These are phyloP conservation scores for Brachionus rubens DNA, from an alignment of 1,140 invertebrate species.

Conservation along the genomic window DNA sequence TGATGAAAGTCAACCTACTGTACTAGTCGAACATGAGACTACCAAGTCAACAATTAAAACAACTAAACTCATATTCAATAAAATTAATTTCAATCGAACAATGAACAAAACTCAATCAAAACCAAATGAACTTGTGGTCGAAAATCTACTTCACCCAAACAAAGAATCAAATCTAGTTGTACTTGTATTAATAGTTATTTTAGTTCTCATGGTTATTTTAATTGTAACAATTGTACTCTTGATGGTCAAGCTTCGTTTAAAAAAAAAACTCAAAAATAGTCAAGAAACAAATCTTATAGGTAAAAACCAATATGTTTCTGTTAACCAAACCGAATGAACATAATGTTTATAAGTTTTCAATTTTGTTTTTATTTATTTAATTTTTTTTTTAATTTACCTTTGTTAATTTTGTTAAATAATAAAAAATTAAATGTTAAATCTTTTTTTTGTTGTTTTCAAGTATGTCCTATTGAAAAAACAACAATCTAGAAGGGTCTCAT, in stretches of 20 bases:
- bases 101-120: neutral
- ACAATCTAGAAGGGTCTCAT: too few species aligned
- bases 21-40: neutral
- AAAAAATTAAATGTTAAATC: too few species aligned
- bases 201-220: neutral
- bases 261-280: neutral
- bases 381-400: too few species aligned
- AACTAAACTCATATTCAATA: conserved; percentile 5
- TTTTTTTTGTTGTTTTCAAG: too few species aligned
- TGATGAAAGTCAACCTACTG: too few species aligned
- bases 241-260: too few species aligned
- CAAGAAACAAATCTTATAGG: neutral
- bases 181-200: neutral
- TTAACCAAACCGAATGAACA: conserved; percentile 1
- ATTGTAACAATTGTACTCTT: neutral
- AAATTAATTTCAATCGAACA: conserved; percentile 10
- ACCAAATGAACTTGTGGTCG: too few species aligned
- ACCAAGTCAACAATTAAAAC: neutral
- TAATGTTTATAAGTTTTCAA: too few species aligned
- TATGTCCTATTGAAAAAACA: too few species aligned
- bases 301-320: neutral
- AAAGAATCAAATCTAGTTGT: neutral
- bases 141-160: too few species aligned
- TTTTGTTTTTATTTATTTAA: too few species aligned
- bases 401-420: too few species aligned